Conservation (phyloP, 2,113 vertebrate species). For the Apteryx owenii region DNA sequence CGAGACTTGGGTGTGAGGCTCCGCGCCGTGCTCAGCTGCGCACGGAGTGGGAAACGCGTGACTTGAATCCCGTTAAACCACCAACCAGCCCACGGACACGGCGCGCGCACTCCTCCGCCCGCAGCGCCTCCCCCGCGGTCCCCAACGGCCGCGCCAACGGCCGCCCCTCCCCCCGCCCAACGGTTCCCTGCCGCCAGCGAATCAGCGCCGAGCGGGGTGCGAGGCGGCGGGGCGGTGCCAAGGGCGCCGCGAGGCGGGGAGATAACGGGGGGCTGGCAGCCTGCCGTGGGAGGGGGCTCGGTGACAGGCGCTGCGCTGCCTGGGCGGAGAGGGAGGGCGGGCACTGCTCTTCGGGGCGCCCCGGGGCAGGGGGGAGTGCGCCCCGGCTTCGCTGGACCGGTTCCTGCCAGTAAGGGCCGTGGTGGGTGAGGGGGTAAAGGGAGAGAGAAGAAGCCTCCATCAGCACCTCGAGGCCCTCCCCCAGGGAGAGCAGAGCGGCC, state of each 20-base stretch:
- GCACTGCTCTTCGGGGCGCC: too few species aligned
- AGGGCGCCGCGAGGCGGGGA: fast-evolving
- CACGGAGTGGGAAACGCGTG: fast-evolving
- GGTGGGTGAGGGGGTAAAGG: fast-evolving
- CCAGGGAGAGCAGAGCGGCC: not conserved
- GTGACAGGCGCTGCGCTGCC: not conserved
- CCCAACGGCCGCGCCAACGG: too few species aligned
- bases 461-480: fast-evolving
- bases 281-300: fast-evolving
- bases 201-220: too few species aligned
- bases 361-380: fast-evolving
- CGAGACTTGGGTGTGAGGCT: not conserved
- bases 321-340: fast-evolving
- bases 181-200: too few species aligned
- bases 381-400: fast-evolving
- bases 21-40: fast-evolving
- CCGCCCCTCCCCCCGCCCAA: not conserved
- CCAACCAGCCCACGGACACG: too few species aligned
- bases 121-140: too few species aligned
- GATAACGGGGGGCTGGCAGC: too few species aligned
- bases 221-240: too few species aligned
- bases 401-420: not conserved
- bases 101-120: too few species aligned
- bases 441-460: not conserved
- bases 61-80: not conserved